Percentiles rank a stretch among this genome's conserved stretches.
Conservation (phyloP, 2,113 vertebrate genomes). For the Trachemys scripta region DNA sequence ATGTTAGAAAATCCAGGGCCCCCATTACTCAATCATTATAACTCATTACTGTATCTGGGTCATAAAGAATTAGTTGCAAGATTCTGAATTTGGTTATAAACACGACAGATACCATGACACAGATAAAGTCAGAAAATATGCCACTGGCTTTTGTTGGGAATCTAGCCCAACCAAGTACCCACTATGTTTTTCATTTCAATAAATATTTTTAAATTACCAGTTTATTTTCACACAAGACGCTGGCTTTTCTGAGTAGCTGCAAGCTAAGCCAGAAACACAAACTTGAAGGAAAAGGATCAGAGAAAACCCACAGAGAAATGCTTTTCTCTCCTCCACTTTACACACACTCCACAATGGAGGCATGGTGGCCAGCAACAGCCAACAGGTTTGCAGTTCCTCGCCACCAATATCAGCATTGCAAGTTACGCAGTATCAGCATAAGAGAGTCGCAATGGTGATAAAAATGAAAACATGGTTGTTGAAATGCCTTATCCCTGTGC, state of each 20-base stretch:
- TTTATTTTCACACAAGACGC: neutral
- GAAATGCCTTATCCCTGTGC: neutral
- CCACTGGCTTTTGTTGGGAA: neutral
- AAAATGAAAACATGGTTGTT: neutral
- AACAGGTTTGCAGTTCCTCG: neutral
- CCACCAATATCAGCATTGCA: neutral
- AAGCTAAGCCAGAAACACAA: neutral
- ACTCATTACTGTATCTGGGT: slow-evolving; percentile 73
- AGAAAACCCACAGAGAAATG: neutral
- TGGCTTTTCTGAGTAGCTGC: neutral
- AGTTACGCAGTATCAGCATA: neutral
- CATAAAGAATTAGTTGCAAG: slow-evolving; percentile 52
- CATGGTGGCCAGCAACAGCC: neutral
- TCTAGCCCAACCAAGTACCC: neutral
- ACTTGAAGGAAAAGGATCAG: neutral
- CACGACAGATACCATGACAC: neutral
- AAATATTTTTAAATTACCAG: neutral
- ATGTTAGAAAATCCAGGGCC: neutral
- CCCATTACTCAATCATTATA: neutral
- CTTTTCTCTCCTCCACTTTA: neutral
- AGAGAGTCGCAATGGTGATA: neutral
- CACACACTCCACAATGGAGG: neutral
- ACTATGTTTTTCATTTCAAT: neutral
- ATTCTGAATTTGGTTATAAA: slow-evolving; percentile 57
- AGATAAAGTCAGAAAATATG: neutral